Evolutionary conservation across 2,113 vertebrate species (phyloP), one percentile per base, ranked within the genome.

Genomic region (Perca flavescens): DNA sequence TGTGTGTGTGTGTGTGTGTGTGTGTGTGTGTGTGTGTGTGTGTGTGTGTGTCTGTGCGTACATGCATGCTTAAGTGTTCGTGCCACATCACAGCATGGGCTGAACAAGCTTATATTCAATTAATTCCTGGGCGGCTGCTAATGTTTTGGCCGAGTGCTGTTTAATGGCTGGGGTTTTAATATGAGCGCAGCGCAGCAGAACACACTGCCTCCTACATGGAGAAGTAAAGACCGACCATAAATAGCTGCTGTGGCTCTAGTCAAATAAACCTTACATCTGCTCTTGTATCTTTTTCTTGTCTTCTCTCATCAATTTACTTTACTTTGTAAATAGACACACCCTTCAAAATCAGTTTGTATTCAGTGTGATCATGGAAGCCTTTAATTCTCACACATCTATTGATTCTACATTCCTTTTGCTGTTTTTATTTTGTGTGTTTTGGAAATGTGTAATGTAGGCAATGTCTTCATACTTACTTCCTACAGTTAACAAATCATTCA

Each of bases 131-230:
- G 79, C 34, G 69, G 75, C 62, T 86, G 84, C 89, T 92, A 91
- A 92, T 89, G 88, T 70, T 76, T 80, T 88, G 79, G 87, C 83
- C 64, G 74, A 87, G 88, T 83, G 81, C 87, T 85, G 86, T 91
- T 93, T 89, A 90, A 91, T 89, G 87, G 79, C 31, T 57, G 83
- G 62, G 66, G 85, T 66, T 89, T 93, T 90, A 93, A 93, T 90
- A 87, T 86, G 87, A 74, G 74, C 86, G 88, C 89, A 90, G 85
- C 82, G 36, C 88, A 86, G 90, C 88, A 91, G 90, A 92, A 92
- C 89, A 65, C 78, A 86, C 88, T 64, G 50, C 77, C 74, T 77
- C 77, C 72, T 69, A 49, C 58, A 68, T 54, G n/a, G 68, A 40
- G 62, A 64, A 50, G 77, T 76, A 47, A 76, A 84, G 84, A 52